These are phyloP conservation scores for Apolygus lucorum DNA, from an alignment of 1,140 invertebrate genomes.

Conservation along the genomic window DNA sequence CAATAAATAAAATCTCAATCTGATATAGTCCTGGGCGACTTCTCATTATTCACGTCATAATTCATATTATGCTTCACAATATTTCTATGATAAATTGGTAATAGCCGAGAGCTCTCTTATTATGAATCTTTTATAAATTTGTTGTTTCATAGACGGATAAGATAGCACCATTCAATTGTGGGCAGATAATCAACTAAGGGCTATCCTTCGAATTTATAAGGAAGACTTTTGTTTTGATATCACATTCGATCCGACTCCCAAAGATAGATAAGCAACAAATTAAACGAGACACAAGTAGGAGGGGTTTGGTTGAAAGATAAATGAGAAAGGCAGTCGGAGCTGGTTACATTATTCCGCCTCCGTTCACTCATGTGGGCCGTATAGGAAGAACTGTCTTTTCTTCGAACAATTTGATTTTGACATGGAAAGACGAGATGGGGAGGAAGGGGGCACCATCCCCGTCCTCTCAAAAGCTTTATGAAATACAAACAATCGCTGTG, in stretches of 20 bases:
- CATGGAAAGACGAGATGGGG: neutral
- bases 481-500: neutral
- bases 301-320: neutral
- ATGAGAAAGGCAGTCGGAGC: neutral
- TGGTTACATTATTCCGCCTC: neutral
- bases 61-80: too few species aligned
- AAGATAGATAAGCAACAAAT: neutral
- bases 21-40: too few species aligned
- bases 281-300: neutral
- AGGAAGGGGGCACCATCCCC: neutral
- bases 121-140: too few species aligned
- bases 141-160: too few species aligned
- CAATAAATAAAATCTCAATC: too few species aligned
- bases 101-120: too few species aligned
- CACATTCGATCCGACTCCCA: neutral
- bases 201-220: neutral
- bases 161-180: too few species aligned
- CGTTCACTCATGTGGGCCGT: neutral
- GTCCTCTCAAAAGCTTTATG: neutral
- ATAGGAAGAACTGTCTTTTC: neutral
- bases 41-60: too few species aligned
- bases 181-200: too few species aligned
- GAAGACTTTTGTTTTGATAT: neutral
- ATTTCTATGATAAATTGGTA: too few species aligned
- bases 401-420: constrained; percentile 1